Evolutionary conservation across 2,113 vertebrate species (phyloP).

Genomic region (Phyllostomus discolor): DNA sequence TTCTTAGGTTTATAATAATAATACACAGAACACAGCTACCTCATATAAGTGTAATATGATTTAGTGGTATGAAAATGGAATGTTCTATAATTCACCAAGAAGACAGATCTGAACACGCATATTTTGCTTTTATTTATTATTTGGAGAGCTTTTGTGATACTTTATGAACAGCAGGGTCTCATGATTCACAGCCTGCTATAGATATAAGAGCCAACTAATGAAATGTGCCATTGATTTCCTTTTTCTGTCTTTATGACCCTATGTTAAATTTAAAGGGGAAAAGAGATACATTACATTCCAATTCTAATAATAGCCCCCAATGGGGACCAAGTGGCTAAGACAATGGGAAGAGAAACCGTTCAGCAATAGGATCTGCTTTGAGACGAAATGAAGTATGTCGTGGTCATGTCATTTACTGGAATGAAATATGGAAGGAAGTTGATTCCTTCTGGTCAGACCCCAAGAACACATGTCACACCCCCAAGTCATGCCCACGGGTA

Average conservation of each 20-base stretch:
- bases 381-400: neutral
- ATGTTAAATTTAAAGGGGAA: constrained; percentile 49
- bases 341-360: neutral
- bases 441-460: neutral
- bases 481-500: neutral
- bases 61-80: neutral
- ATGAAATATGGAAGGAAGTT: neutral
- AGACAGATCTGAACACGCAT: neutral
- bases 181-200: neutral
- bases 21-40: neutral
- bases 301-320: constrained; percentile 50
- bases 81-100: neutral
- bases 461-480: neutral
- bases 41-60: neutral
- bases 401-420: constrained; percentile 8
- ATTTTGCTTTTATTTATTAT: constrained; percentile 9
- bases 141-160: neutral
- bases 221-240: constrained; percentile 62
- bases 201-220: constrained; percentile 11
- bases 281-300: constrained; percentile 54
- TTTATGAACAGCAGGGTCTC: neutral
- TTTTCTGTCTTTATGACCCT: constrained; percentile 44
- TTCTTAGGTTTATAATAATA: neutral
- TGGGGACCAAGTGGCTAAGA: neutral
- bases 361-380: neutral